These are phyloP conservation scores for Drosophila insularis DNA, from an alignment of 1,140 invertebrate genomes.

Conservation along the genomic window DNA sequence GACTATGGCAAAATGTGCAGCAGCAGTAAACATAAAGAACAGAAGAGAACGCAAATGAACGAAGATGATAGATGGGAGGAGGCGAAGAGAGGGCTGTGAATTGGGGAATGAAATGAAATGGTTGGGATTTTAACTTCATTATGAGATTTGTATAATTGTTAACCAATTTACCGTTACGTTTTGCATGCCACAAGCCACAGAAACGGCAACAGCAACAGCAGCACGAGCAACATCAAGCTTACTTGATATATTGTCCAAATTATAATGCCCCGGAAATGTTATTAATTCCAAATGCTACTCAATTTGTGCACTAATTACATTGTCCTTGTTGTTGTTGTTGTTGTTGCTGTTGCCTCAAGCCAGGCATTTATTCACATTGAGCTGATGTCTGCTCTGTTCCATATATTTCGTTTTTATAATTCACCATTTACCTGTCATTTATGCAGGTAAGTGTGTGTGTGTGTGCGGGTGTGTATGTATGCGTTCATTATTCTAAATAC, in stretches of 20 bases:
- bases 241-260: constrained; percentile 62
- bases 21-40: not conserved
- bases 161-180: constrained; percentile 68
- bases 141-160: constrained; percentile 76
- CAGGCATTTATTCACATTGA: constrained; percentile 37
- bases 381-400: constrained; percentile 17
- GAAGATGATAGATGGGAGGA: not conserved
- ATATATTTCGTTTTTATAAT: constrained; percentile 17
- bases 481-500: constrained; percentile 41
- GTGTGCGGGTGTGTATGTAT: constrained; percentile 24
- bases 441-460: not conserved
- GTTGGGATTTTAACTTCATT: constrained; percentile 61
- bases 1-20: constrained; percentile 23
- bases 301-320: constrained; percentile 61
- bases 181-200: constrained; percentile 55
- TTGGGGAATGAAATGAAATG: not conserved
- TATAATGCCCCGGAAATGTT: constrained; percentile 62
- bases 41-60: not conserved
- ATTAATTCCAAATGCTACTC: constrained; percentile 72
- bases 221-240: constrained; percentile 29
- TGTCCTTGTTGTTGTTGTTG: constrained; percentile 21
- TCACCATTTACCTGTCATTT: constrained; percentile 11
- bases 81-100: not conserved
- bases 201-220: constrained; percentile 20
- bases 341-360: constrained; percentile 20